These are phyloP conservation scores for Xyrichtys novacula DNA, from an alignment of 2,797 vertebrate species.

Conservation along the genomic window DNA sequence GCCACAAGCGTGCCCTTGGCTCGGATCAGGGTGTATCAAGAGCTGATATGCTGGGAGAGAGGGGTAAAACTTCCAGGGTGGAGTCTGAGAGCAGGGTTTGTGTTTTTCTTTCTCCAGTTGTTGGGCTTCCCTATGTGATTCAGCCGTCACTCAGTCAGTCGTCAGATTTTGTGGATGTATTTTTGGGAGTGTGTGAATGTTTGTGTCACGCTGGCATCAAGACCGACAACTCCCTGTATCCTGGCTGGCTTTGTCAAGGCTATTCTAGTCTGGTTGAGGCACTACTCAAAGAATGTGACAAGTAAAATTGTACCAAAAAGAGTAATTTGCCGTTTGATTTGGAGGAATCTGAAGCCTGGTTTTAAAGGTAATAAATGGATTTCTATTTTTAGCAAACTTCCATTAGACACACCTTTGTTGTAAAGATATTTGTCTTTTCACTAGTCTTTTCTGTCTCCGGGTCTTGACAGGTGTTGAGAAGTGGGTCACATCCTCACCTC, in stretches of 20 bases:
- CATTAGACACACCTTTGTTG: slow-evolving; percentile 36
- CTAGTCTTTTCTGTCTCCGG: slow-evolving; percentile 54
- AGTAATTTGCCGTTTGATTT: slow-evolving; percentile 10
- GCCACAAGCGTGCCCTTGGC: slow-evolving; percentile 59
- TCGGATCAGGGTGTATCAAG: slow-evolving; percentile 46
- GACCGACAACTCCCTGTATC: slow-evolving; percentile 3
- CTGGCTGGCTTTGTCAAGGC: slow-evolving; percentile 14
- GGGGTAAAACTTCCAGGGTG: slow-evolving; percentile 8
- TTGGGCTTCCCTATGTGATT: slow-evolving; percentile 42
- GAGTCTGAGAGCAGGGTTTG: slow-evolving; percentile 27
- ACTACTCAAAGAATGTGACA: slow-evolving; percentile 4
- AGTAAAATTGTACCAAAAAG: slow-evolving; percentile 17
- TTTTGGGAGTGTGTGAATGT: slow-evolving; percentile 21
- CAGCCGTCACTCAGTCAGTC: slow-evolving; percentile 58
- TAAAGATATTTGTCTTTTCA: slow-evolving; percentile 51
- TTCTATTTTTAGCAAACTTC: slow-evolving; percentile 64
- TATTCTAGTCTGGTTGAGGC: slow-evolving; percentile 26
- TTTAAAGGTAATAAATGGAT: slow-evolving; percentile 43
- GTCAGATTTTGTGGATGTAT: slow-evolving; percentile 17
- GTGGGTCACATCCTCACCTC: slow-evolving; percentile 55
- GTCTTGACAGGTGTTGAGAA: slow-evolving; percentile 73
- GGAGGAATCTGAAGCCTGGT: slow-evolving; percentile 19
- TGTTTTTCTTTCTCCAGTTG: slow-evolving; percentile 24
- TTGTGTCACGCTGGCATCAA: slow-evolving; percentile 10
- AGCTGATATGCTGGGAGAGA: neutral